phyloP scores from a whole-genome alignment of 2,113 vertebrate genomes.

The Thymallus thymallus region DNA sequence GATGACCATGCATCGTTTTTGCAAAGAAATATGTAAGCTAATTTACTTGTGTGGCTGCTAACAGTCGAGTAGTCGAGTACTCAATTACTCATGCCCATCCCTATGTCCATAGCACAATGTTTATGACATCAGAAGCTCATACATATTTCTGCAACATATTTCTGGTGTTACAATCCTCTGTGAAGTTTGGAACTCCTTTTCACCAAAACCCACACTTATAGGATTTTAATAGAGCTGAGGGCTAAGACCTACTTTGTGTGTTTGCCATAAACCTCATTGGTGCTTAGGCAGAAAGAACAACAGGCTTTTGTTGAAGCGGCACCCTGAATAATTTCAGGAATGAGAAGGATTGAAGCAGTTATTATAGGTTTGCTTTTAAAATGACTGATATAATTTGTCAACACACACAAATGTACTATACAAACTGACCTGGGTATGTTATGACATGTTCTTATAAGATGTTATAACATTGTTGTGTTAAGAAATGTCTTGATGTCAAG shows the following conservation, averaged over 20 bases:
- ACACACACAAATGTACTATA: not conserved
- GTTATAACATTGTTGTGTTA: too few species aligned
- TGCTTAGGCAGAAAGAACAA: slow-evolving; percentile 24
- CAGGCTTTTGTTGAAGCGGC: slow-evolving; percentile 25
- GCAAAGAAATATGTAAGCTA: too few species aligned
- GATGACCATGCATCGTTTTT: too few species aligned
- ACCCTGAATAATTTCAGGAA: not conserved
- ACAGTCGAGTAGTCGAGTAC: too few species aligned
- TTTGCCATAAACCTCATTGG: slow-evolving; percentile 37
- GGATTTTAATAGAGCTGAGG: slow-evolving; percentile 12
- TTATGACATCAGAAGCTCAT: not conserved
- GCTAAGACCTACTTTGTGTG: slow-evolving; percentile 10
- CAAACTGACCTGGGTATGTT: not conserved
- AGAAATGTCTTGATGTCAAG: too few species aligned
- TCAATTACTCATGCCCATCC: too few species aligned
- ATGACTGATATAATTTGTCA: not conserved
- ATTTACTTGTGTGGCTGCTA: too few species aligned
- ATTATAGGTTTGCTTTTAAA: not conserved
- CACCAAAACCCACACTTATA: slow-evolving; percentile 12
- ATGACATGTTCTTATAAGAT: too few species aligned
- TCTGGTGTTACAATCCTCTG: slow-evolving; percentile 24
- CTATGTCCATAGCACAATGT: not conserved
- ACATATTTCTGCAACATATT: not conserved
- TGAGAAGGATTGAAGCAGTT: not conserved
- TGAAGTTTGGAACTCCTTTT: slow-evolving; percentile 28